Conservation (phyloP, 2,113 vertebrate species). For the Myrmecobius fasciatus region DNA sequence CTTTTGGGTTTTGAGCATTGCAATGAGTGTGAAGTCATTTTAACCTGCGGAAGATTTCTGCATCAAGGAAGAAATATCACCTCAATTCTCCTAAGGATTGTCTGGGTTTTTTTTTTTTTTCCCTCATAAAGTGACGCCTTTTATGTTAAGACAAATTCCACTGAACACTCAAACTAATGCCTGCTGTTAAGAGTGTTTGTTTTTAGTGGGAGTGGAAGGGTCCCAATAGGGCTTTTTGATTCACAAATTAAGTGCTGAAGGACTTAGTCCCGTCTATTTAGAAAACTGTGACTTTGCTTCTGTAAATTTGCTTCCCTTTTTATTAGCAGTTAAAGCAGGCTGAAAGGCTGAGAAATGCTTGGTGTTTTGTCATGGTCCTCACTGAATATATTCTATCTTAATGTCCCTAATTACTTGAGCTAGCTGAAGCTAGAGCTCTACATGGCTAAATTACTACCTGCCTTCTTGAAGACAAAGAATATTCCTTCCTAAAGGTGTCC, state of each 20-base stretch:
- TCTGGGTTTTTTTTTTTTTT: conserved; percentile 44
- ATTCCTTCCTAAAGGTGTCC: conserved; percentile 20
- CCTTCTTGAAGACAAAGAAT: conserved; percentile 62
- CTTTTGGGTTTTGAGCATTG: conserved; percentile 60
- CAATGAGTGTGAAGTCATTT: conserved; percentile 58
- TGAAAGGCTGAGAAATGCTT: background rate
- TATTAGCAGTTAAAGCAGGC: background rate
- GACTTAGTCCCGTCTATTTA: conserved; percentile 51
- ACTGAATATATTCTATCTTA: conserved; percentile 51
- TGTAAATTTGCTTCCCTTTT: conserved; percentile 18
- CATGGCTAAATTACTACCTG: conserved; percentile 61
- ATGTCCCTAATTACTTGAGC: background rate
- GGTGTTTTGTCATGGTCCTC: conserved; percentile 24
- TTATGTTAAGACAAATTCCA: conserved; percentile 61
- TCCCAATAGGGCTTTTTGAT: conserved; percentile 43
- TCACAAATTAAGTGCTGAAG: conserved; percentile 68
- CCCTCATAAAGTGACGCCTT: conserved; percentile 71
- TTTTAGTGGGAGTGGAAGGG: conserved; percentile 58
- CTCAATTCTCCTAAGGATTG: conserved; percentile 62
- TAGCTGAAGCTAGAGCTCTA: conserved; percentile 40
- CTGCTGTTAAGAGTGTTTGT: conserved; percentile 68
- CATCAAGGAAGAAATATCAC: conserved; percentile 3
- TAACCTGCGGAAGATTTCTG: conserved; percentile 55
- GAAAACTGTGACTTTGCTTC: background rate
- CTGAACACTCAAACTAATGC: conserved; percentile 58